Percentiles rank a stretch among this genome's conserved stretches.
Conservation (phyloP, 2,888 invertebrate genomes). For the Beris chalybata region DNA sequence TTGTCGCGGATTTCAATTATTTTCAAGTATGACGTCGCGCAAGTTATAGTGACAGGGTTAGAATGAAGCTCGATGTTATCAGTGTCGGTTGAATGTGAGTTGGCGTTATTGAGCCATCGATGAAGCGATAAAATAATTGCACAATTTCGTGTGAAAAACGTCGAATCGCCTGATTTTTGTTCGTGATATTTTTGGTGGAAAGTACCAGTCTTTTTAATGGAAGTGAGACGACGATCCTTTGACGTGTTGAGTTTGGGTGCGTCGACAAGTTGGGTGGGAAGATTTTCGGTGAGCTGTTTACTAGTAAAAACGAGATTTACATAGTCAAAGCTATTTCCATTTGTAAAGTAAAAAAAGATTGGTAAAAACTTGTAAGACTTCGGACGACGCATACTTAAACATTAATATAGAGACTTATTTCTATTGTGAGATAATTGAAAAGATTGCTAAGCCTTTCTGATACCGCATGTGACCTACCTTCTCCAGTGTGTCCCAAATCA, state of each 20-base stretch:
- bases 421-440: too few relatives aligned
- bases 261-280: slow-evolving; percentile 49
- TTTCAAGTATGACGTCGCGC: slow-evolving; percentile 39
- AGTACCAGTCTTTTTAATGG: slow-evolving; percentile 45
- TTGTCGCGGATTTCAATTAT: slow-evolving; percentile 51
- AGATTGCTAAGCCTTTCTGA: too few relatives aligned
- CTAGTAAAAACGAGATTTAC: slow-evolving; percentile 76
- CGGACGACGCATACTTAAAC: too few relatives aligned
- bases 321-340: slow-evolving; percentile 81
- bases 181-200: slow-evolving; percentile 52
- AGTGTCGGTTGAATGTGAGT: not conserved
- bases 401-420: slow-evolving; percentile 48
- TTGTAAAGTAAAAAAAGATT: too few relatives aligned
- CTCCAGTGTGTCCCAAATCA: slow-evolving; percentile 86
- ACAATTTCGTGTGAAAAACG: slow-evolving; percentile 53
- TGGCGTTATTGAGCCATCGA: slow-evolving; percentile 48
- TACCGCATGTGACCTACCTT: slow-evolving; percentile 56
- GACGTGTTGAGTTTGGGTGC: not conserved
- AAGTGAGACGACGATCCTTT: slow-evolving; percentile 47
- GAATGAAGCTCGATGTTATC: slow-evolving; percentile 14
- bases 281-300: slow-evolving; percentile 57
- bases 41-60: slow-evolving; percentile 3
- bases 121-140: slow-evolving; percentile 51
- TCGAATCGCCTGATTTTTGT: slow-evolving; percentile 51
- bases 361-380: too few relatives aligned